Evolutionary conservation across 1,140 invertebrate genomes (phyloP).

Genomic region (Babylonia areolata): DNA sequence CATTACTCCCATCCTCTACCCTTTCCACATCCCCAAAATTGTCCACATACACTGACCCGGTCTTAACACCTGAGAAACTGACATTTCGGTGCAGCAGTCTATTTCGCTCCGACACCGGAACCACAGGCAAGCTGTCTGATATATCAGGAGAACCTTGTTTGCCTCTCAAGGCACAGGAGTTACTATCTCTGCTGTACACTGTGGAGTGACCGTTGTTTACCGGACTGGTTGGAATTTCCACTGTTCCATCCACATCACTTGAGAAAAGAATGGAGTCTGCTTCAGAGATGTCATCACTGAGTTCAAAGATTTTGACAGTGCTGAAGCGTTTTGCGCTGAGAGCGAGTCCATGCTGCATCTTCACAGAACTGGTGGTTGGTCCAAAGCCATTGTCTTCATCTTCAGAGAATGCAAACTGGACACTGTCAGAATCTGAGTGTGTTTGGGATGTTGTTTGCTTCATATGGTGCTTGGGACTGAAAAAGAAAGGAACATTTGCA

Average conservation of each 20-base stretch:
- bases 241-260: background rate
- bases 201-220: background rate
- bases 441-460: background rate
- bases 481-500: too few relatives aligned
- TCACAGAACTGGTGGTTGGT: background rate
- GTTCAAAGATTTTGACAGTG: constrained; percentile 17
- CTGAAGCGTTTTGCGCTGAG: constrained; percentile 22
- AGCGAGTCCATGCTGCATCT: background rate
- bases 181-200: background rate
- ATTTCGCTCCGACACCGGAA: background rate
- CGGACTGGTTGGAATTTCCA: background rate
- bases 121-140: background rate
- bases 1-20: constrained; percentile 32
- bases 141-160: background rate
- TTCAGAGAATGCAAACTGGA: constrained; percentile 25
- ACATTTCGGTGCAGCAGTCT: constrained; percentile 2
- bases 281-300: background rate
- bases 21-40: constrained; percentile 30
- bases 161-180: background rate
- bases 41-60: background rate
- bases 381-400: background rate
- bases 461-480: background rate
- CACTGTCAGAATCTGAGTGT: constrained; percentile 25
- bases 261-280: background rate
- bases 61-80: background rate